Evolutionary conservation across 2,113 vertebrate genomes (phyloP).

Genomic region (Psilopsiagon aurifrons): DNA sequence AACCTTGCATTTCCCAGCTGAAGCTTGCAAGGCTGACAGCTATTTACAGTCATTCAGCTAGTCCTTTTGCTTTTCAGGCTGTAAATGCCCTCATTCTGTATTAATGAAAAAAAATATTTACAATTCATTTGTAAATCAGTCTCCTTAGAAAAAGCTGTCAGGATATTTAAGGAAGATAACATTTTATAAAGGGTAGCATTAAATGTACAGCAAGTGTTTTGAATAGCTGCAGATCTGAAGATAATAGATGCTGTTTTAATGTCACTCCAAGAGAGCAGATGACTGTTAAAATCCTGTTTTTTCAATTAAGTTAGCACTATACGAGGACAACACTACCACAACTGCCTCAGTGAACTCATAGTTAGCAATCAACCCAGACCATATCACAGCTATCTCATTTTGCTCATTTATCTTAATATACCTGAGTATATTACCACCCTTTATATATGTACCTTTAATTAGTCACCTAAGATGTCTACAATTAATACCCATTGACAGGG

Average conservation of each 20-base stretch:
- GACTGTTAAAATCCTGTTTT: background rate
- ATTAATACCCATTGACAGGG: background rate
- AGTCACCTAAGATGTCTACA: background rate
- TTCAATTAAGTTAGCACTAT: background rate
- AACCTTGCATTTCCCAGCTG: background rate
- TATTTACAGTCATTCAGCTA: background rate
- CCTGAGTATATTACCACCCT: background rate
- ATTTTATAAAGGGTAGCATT: background rate
- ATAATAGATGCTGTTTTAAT: background rate
- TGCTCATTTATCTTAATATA: background rate
- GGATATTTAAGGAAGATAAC: background rate
- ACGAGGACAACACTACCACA: background rate
- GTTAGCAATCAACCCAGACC: background rate
- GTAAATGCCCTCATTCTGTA: background rate
- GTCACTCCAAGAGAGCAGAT: background rate
- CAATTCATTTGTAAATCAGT: background rate
- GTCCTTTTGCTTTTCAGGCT: background rate
- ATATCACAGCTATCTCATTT: background rate
- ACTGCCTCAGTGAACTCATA: background rate
- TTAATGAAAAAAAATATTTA: conserved; percentile 19
- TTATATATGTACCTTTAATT: background rate
- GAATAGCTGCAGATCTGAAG: background rate
- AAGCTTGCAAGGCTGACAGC: background rate
- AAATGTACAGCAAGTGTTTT: background rate
- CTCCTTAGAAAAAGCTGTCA: background rate